phyloP scores from a whole-genome alignment of 2,888 invertebrate species.

The Desoria tigrina region DNA sequence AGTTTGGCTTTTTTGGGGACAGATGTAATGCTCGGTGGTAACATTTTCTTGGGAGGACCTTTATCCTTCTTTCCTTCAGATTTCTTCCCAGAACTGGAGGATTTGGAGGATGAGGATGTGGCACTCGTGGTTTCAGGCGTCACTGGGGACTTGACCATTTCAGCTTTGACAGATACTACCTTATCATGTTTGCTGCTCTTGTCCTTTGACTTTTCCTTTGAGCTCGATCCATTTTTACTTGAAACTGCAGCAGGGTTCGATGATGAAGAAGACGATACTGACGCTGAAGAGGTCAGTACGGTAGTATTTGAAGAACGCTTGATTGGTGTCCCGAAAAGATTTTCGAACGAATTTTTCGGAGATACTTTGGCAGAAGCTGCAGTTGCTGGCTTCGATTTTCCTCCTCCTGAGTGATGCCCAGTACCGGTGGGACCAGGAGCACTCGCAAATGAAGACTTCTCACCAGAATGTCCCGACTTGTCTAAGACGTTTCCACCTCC shows the following conservation, averaged over 20 bases:
- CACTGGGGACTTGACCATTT: slow-evolving; percentile 35
- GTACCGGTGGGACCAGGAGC: slow-evolving; percentile 15
- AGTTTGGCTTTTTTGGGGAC: slow-evolving; percentile 52
- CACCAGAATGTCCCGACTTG: slow-evolving; percentile 34
- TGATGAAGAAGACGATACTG: slow-evolving; percentile 15
- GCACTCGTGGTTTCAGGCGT: slow-evolving; percentile 27
- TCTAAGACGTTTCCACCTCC: slow-evolving; percentile 69
- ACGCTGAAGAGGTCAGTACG: not conserved
- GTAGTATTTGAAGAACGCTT: slow-evolving; percentile 58
- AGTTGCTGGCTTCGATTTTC: slow-evolving; percentile 41
- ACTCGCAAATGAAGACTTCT: slow-evolving; percentile 33
- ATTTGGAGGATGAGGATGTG: slow-evolving; percentile 37
- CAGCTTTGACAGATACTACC: slow-evolving; percentile 33
- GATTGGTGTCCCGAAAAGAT: slow-evolving; percentile 80
- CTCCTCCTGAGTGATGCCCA: slow-evolving; percentile 43
- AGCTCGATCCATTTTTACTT: slow-evolving; percentile 38
- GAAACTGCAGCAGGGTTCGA: slow-evolving; percentile 21
- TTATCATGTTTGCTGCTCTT: slow-evolving; percentile 23
- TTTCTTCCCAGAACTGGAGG: slow-evolving; percentile 32
- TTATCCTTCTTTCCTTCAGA: slow-evolving; percentile 32
- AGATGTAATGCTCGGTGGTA: slow-evolving; percentile 50
- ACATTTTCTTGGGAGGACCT: slow-evolving; percentile 48
- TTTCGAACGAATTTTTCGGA: slow-evolving; percentile 68
- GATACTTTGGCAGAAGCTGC: slow-evolving; percentile 45
- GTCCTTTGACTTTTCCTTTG: slow-evolving; percentile 40